Conservation (phyloP, 2,797 vertebrate species). For the Anguilla marmorata region DNA sequence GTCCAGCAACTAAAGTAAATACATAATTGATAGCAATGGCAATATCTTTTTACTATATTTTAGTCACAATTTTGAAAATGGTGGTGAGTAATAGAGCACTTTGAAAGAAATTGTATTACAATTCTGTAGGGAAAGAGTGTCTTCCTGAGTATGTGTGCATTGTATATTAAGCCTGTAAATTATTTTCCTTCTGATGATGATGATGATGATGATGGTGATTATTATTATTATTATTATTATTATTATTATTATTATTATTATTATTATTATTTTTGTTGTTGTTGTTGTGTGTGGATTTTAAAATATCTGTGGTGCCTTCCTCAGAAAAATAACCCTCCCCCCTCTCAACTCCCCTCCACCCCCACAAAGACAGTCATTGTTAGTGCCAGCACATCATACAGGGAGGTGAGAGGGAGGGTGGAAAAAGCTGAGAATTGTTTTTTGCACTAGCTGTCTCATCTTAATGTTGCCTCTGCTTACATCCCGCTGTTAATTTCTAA, state of each 20-base stretch:
- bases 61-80: not conserved
- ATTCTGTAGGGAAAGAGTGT: not conserved
- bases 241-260: not conserved
- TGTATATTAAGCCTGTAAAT: not conserved
- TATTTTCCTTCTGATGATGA: not conserved
- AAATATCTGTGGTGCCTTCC: not conserved
- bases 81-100: not conserved
- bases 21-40: not conserved
- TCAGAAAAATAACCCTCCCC: not conserved
- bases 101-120: not conserved
- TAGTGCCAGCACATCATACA: not conserved
- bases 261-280: not conserved
- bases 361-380: constrained; percentile 2
- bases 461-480: not conserved
- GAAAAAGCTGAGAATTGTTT: not conserved
- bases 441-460: not conserved
- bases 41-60: not conserved
- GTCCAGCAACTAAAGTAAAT: not conserved
- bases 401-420: not conserved
- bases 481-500: constrained; percentile 47
- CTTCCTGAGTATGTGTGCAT: not conserved
- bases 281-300: not conserved
- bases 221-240: constrained; percentile 3
- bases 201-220: not conserved
- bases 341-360: not conserved